These are phyloP conservation scores for Hymenopus coronatus DNA, from an alignment of 2,888 invertebrate species.

Conservation along the genomic window DNA sequence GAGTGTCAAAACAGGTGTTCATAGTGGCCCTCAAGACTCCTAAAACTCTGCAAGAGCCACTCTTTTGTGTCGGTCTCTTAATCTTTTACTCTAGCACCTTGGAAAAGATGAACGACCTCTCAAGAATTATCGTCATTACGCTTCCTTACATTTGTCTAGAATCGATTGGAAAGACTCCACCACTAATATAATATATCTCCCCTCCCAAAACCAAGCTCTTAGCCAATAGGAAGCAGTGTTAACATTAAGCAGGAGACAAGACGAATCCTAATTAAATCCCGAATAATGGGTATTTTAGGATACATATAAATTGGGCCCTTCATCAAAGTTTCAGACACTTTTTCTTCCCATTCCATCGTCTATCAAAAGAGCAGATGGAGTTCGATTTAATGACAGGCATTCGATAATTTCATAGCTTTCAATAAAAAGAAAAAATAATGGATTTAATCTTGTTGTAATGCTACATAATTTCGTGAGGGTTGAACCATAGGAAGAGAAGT, in stretches of 20 bases:
- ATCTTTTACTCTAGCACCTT: background rate
- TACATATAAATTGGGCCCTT: background rate
- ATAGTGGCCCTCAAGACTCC: background rate
- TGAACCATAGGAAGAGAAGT: background rate
- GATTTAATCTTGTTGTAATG: background rate
- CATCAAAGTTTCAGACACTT: background rate
- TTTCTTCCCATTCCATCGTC: background rate
- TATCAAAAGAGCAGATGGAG: background rate
- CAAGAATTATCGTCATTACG: conserved; percentile 1
- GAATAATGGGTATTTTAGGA: background rate
- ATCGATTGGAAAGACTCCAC: background rate
- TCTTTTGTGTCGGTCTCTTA: background rate
- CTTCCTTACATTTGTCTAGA: background rate
- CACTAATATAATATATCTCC: background rate
- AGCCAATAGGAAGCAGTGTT: background rate
- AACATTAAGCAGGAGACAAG: background rate
- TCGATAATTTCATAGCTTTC: background rate
- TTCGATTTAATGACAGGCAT: background rate
- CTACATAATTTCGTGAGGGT: background rate
- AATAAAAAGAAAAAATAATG: background rate
- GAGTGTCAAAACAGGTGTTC: background rate
- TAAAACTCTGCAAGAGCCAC: background rate
- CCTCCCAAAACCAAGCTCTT: background rate
- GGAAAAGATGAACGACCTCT: background rate
- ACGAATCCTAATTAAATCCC: background rate